Evolutionary conservation across 1,140 invertebrate species (phyloP).

Genomic region (Araneus ventricosus): DNA sequence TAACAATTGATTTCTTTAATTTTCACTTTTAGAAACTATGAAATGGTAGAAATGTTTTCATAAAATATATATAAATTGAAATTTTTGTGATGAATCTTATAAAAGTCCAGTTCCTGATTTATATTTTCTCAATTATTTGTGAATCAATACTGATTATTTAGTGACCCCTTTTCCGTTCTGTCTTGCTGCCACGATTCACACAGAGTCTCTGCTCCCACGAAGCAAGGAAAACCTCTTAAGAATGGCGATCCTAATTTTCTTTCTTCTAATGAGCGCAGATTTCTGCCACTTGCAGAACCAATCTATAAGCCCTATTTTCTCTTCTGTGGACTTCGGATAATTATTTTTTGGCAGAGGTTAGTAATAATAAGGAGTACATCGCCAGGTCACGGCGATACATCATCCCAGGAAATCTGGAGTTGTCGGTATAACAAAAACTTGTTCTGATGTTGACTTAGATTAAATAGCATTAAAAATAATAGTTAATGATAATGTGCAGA

Average conservation of each 20-base stretch:
- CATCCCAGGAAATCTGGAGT: neutral
- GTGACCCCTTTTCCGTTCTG: too few relatives aligned
- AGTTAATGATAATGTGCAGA: neutral
- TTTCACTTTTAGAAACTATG: too few relatives aligned
- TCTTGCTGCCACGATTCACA: too few relatives aligned
- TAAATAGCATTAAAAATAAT: neutral
- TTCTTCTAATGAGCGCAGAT: neutral
- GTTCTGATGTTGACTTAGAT: neutral
- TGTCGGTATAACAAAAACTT: neutral
- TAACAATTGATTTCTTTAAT: too few relatives aligned
- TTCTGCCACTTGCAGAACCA: neutral
- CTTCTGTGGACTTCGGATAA: neutral
- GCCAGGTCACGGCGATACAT: neutral
- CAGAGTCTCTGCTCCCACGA: too few relatives aligned
- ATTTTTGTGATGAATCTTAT: too few relatives aligned
- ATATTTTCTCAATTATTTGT: too few relatives aligned
- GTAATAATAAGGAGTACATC: slow-evolving; percentile 22
- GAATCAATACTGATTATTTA: too few relatives aligned
- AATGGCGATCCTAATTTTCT: neutral
- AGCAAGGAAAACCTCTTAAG: neutral
- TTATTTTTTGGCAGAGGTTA: slow-evolving; percentile 20
- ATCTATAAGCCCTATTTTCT: slow-evolving; percentile 25
- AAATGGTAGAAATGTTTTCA: too few relatives aligned
- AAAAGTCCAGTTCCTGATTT: too few relatives aligned
- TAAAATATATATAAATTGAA: too few relatives aligned